Percentiles rank a stretch among this genome's conserved stretches.
Evolutionary conservation across 35 echinoderm and acorn worm species (phyloP).

Genomic region (Eucidaris tribuloides): DNA sequence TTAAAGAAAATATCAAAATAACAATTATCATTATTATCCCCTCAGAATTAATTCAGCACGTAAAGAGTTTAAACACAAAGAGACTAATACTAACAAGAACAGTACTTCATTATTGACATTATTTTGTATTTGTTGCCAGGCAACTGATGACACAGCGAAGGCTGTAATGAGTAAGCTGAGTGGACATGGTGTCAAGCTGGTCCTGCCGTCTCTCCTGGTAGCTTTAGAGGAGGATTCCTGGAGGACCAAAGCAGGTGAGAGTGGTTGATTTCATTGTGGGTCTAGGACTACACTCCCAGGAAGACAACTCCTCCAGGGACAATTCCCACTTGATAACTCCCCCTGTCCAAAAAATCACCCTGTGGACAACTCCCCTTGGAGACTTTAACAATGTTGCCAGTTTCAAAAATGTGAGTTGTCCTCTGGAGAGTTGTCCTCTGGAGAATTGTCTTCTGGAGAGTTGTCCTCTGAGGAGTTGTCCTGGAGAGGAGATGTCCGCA

Average conservation of each 20-base stretch:
- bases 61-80: too few relatives aligned
- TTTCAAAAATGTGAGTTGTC: background rate
- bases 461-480: too few relatives aligned
- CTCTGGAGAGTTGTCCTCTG: background rate
- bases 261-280: background rate
- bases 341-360: background rate
- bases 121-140: slow-evolving; percentile 57
- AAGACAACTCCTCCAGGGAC: too few relatives aligned
- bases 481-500: too few relatives aligned
- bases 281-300: background rate
- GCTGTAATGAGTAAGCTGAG: slow-evolving; percentile 99
- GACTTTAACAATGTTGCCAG: too few relatives aligned
- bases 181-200: slow-evolving; percentile 95
- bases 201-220: slow-evolving; percentile 89
- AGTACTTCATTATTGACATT: too few relatives aligned
- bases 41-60: too few relatives aligned
- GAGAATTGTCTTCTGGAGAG: too few relatives aligned
- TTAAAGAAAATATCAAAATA: too few relatives aligned
- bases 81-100: too few relatives aligned
- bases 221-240: slow-evolving; percentile 98
- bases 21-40: too few relatives aligned
- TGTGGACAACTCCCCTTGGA: too few relatives aligned
- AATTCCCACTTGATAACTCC: background rate
- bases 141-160: slow-evolving; percentile 91
- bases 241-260: slow-evolving; percentile 95